Evolutionary conservation across 2,888 invertebrate species (phyloP), one percentile per base, ranked within the genome.

Genomic region (Eugnorisma glareosa): DNA sequence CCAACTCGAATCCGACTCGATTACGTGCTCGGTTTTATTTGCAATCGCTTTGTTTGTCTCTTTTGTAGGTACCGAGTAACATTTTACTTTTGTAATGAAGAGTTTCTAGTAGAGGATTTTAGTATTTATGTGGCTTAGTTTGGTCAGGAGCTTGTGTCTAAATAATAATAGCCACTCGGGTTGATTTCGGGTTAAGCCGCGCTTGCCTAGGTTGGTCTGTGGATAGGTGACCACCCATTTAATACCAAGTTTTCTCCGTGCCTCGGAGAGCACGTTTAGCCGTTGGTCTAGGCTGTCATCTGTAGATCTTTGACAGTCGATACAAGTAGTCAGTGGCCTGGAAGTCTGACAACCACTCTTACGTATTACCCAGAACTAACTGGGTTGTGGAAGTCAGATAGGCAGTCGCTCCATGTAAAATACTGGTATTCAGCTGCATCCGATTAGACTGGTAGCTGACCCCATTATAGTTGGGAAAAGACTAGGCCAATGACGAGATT

Each of bases 1-100:
- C 59, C 48, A n/a, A 75, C 59, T 81, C 54, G 70, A 57, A 48
- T 81, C 45, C 35, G 31, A 68, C 59, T 83, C 82, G 70, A 84
- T 82, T 84, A 74, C 70, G 75, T 45, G 63, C 31, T 72, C 80
- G 31, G 37, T 84, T 84, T 82, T 75, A 75, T 82, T 82, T 75
- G 75, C 70, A 64, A 59, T 79, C 67, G 63, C 69, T 84, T 79
- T 79, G 40, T 66, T 59, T 51, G 7, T 51, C 13, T 73, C 59
- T 78, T 73, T 51, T 81, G 59, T n/a, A 31, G 0, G 4, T 43
- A 59, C n/a, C 21, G 67, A 31, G 35, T 68, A 18, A 64, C 37
- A 1, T 54, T 79, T 40, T 40, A 67, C 15, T 67, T 79, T 51
- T 51, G 73, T n/a, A 18, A 1, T 43, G 13, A 61, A 61, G 8